Evolutionary conservation across 2,888 invertebrate species (phyloP).

Genomic region (Clepsis dumicolana): DNA sequence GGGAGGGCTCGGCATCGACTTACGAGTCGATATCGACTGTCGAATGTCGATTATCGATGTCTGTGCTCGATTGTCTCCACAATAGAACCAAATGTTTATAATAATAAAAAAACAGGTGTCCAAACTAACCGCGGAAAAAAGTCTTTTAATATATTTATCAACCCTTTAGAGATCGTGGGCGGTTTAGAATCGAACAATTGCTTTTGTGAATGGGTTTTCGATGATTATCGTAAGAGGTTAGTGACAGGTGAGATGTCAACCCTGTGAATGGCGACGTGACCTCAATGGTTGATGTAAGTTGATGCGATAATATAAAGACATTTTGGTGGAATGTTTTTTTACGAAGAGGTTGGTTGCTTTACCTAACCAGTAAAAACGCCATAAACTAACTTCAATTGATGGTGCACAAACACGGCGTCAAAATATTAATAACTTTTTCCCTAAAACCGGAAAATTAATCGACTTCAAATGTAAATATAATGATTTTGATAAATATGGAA

Average conservation of each 20-base stretch:
- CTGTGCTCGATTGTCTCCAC: conserved; percentile 75
- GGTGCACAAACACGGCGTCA: too few species aligned
- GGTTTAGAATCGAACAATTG: conserved; percentile 71
- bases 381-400: too few species aligned
- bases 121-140: conserved; percentile 61
- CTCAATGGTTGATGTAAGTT: conserved; percentile 62
- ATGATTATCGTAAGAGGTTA: conserved; percentile 82
- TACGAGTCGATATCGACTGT: conserved; percentile 69
- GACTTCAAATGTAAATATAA: too few species aligned
- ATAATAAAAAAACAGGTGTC: conserved; percentile 80
- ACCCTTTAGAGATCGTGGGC: conserved; percentile 77
- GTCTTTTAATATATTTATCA: conserved; percentile 84
- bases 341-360: neutral
- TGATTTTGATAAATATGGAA: too few species aligned
- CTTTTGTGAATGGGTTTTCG: conserved; percentile 75
- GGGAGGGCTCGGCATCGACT: conserved; percentile 74
- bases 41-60: conserved; percentile 78
- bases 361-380: too few species aligned
- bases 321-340: conserved; percentile 54
- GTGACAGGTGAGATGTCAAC: conserved; percentile 84
- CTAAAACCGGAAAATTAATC: too few species aligned
- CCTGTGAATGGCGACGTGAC: conserved; percentile 65
- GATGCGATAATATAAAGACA: conserved; percentile 72
- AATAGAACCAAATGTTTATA: conserved; percentile 59
- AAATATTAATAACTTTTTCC: too few species aligned